phyloP scores from a whole-genome alignment of 2,113 vertebrate genomes.

The Gallinago paraguaiae region DNA sequence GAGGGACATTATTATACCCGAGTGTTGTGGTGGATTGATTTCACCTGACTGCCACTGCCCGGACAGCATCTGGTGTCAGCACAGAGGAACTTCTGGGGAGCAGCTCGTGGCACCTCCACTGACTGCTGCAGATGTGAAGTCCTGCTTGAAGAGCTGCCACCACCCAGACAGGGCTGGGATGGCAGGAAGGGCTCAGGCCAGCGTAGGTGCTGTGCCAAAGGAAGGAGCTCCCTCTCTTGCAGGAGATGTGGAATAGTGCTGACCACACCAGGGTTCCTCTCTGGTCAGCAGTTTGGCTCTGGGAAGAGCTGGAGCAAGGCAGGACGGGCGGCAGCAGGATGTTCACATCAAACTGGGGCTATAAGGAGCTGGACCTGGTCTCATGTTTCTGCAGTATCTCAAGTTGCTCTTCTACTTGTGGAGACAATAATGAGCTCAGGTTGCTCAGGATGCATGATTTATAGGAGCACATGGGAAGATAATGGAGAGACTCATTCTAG shows the following conservation, averaged over 20 bases:
- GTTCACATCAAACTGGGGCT: background rate
- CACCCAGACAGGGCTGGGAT: background rate
- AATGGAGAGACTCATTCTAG: no score
- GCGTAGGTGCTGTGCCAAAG: accelerated
- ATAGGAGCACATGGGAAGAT: background rate
- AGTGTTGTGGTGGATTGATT: background rate
- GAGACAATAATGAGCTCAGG: background rate
- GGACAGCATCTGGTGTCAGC: background rate
- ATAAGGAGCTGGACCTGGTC: background rate
- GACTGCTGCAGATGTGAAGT: background rate
- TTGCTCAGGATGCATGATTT: background rate
- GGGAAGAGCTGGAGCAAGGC: background rate
- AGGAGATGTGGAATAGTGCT: background rate
- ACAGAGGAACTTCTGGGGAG: background rate
- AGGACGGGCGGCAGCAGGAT: accelerated
- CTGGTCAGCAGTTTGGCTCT: accelerated
- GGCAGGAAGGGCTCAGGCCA: background rate
- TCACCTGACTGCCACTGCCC: background rate
- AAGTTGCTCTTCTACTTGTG: background rate
- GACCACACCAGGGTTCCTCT: accelerated
- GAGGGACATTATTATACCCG: no score
- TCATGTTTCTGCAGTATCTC: background rate
- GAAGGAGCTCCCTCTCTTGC: background rate
- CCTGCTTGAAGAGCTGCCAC: background rate
- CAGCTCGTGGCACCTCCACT: background rate